phyloP scores from a whole-genome alignment of 2,888 invertebrate species.

The Drosophila demipolita region DNA sequence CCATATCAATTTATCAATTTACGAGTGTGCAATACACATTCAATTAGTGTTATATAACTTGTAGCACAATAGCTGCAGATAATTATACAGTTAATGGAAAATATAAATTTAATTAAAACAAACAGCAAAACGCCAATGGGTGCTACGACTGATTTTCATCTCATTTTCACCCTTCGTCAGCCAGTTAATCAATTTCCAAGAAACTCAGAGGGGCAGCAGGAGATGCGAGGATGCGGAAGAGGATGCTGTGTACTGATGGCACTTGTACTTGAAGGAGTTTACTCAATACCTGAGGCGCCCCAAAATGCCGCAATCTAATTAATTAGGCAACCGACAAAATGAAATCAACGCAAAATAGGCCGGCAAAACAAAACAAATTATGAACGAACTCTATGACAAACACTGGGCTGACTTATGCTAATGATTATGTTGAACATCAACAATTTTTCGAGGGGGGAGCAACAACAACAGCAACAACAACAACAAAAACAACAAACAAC shows the following conservation, averaged over 20 bases:
- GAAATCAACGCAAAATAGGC: constrained; percentile 58
- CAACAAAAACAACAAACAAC: constrained; percentile 4
- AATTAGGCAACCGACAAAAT: constrained; percentile 51
- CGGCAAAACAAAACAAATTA: constrained; percentile 49
- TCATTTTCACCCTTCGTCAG: constrained; percentile 32
- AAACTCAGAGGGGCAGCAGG: background rate
- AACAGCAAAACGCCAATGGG: constrained; percentile 52
- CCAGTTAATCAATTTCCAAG: constrained; percentile 55
- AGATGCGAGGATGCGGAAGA: background rate
- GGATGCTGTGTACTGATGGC: constrained; percentile 21
- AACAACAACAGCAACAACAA: background rate
- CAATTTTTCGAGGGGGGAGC: constrained; percentile 3
- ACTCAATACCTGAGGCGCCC: constrained; percentile 48
- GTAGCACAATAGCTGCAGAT: constrained; percentile 45
- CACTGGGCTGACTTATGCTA: constrained; percentile 25
- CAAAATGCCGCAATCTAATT: constrained; percentile 54
- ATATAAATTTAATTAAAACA: constrained; percentile 62
- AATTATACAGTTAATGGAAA: constrained; percentile 52
- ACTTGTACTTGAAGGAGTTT: constrained; percentile 28
- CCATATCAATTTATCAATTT: constrained; percentile 4
- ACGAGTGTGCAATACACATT: constrained; percentile 6
- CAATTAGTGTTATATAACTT: constrained; percentile 54
- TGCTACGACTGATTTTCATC: constrained; percentile 44
- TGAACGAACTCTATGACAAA: constrained; percentile 19
- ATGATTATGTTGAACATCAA: constrained; percentile 28